Conservation (phyloP, 2,113 vertebrate genomes). For the Diphyllodes magnificus region DNA sequence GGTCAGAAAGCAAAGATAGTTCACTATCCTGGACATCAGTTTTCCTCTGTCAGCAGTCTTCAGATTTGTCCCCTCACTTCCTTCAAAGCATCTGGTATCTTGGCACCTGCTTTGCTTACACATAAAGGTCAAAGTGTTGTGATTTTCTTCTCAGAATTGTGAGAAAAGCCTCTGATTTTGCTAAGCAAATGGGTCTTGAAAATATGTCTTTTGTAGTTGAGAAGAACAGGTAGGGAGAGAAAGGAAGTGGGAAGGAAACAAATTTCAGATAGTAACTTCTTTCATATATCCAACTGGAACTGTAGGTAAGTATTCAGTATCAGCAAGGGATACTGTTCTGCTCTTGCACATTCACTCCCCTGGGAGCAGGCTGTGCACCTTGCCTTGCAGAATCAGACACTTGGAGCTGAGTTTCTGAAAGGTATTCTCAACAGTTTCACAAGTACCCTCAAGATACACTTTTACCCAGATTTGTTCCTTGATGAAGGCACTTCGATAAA, state of each 20-base stretch:
- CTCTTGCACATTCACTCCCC: neutral
- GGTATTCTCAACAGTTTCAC: neutral
- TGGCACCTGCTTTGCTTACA: neutral
- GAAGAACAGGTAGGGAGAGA: neutral
- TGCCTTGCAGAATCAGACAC: neutral
- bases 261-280: neutral
- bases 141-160: neutral
- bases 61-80: neutral
- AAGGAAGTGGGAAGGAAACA: neutral
- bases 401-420: neutral
- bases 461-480: neutral
- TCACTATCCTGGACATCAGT: neutral
- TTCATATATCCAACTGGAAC: neutral
- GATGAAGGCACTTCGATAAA: neutral
- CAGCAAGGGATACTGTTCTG: neutral
- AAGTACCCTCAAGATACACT: neutral
- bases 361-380: neutral
- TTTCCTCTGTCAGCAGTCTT: neutral
- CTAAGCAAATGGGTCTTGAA: neutral
- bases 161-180: neutral
- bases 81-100: neutral
- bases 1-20: neutral
- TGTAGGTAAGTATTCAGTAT: neutral
- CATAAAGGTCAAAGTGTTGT: neutral
- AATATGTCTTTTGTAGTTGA: neutral